phyloP scores from a whole-genome alignment of 2,888 invertebrate species.

The Iphiclides podalirius region DNA sequence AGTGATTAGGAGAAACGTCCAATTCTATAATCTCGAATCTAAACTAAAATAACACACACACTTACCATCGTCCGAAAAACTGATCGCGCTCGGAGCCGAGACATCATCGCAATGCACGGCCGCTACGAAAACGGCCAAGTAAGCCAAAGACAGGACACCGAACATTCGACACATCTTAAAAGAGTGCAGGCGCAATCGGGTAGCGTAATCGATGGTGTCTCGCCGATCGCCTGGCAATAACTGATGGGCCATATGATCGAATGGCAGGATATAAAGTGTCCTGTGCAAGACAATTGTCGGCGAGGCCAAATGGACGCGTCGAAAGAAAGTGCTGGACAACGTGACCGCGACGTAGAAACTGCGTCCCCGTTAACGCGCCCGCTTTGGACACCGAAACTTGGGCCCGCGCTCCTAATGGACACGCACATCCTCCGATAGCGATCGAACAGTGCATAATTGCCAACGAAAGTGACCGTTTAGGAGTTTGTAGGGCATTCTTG shows the following conservation, averaged over 20 bases:
- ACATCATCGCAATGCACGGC: conserved; percentile 52
- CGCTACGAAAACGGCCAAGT: conserved; percentile 56
- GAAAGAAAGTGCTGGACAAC: conserved; percentile 76
- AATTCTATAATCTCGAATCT: no score
- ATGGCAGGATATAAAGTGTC: conserved; percentile 75
- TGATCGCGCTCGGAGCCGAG: conserved; percentile 38
- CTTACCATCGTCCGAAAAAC: conserved; percentile 58
- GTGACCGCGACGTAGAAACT: conserved; percentile 69
- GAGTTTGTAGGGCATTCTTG: background rate
- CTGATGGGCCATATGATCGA: conserved; percentile 58
- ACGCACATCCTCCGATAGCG: conserved; percentile 47
- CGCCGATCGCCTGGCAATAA: conserved; percentile 53
- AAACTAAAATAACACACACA: no score
- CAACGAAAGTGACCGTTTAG: conserved; percentile 49
- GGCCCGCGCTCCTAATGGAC: conserved; percentile 46
- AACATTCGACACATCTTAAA: conserved; percentile 66
- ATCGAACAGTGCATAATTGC: conserved; percentile 44
- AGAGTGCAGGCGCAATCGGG: no score
- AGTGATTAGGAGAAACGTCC: no score
- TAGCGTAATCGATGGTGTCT: conserved; percentile 46
- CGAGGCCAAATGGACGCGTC: conserved; percentile 62
- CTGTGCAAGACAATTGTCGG: conserved; percentile 68
- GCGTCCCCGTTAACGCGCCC: conserved; percentile 59
- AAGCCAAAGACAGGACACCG: conserved; percentile 54
- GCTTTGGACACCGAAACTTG: conserved; percentile 60